Conservation (phyloP, 2,888 invertebrate species). For the Lochmaea crataegi region DNA sequence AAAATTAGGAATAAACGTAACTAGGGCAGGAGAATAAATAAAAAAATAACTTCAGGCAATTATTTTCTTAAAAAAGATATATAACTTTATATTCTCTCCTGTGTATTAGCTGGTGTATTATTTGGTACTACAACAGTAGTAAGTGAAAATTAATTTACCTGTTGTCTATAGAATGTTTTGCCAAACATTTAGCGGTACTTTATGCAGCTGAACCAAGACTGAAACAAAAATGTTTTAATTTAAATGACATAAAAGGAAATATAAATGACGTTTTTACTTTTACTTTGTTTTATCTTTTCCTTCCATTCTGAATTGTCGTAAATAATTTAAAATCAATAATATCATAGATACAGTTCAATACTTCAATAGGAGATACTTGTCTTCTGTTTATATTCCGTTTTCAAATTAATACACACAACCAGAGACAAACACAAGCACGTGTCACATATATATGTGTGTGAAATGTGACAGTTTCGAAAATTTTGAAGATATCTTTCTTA, state of each 20-base stretch:
- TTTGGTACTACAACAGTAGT: too few relatives aligned
- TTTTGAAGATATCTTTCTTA: too few relatives aligned
- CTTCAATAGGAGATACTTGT: slow-evolving; percentile 37
- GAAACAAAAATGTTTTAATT: slow-evolving; percentile 6
- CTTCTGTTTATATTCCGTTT: not conserved
- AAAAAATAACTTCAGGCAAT: too few relatives aligned
- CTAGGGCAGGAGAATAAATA: too few relatives aligned
- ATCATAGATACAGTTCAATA: slow-evolving; percentile 32
- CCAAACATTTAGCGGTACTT: slow-evolving; percentile 1
- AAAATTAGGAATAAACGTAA: too few relatives aligned
- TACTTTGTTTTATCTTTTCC: slow-evolving; percentile 24
- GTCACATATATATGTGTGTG: not conserved
- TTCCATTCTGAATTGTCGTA: slow-evolving; percentile 15
- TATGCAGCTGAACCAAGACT: not conserved
- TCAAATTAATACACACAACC: not conserved
- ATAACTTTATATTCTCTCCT: too few relatives aligned
- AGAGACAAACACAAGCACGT: too few relatives aligned
- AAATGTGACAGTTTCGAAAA: not conserved
- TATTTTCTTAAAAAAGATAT: too few relatives aligned
- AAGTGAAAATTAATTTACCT: slow-evolving; percentile 18
- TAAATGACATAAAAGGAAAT: slow-evolving; percentile 8
- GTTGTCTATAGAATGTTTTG: slow-evolving; percentile 13
- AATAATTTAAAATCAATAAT: slow-evolving; percentile 31
- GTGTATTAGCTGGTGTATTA: too few relatives aligned
- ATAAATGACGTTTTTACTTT: slow-evolving; percentile 20